A percentile compares a stretch with the other conserved stretches of the same genome.
Evolutionary conservation across 2,888 invertebrate genomes (phyloP).

Genomic region (Muscina levida): DNA sequence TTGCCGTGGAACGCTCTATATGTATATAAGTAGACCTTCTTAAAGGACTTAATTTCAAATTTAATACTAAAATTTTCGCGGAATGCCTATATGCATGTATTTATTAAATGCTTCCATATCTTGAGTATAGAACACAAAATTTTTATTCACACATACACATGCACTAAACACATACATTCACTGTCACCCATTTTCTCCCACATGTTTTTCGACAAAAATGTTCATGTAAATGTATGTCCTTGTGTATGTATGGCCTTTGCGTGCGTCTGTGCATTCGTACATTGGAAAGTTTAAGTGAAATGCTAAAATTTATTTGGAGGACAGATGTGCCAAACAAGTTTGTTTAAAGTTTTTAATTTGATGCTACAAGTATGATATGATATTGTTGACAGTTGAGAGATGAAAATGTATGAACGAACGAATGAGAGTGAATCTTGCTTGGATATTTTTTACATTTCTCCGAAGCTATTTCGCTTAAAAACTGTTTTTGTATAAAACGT

Average conservation of each 20-base stretch:
- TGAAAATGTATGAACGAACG: neutral
- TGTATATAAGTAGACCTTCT: no score
- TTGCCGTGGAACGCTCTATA: no score
- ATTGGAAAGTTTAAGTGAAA: neutral
- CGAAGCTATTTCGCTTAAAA: no score
- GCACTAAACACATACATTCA: neutral
- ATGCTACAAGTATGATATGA: neutral
- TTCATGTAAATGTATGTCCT: constrained; percentile 71
- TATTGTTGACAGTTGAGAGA: neutral
- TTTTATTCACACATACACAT: neutral
- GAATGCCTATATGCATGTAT: no score
- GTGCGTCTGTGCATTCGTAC: neutral
- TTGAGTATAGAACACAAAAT: neutral
- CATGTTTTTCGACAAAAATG: neutral
- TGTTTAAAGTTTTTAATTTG: constrained; percentile 4
- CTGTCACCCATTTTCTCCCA: no score
- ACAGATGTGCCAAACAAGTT: constrained; percentile 11
- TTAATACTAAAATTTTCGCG: no score
- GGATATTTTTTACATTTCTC: no score
- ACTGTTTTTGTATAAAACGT: no score
- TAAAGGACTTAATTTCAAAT: no score
- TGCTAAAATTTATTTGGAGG: neutral
- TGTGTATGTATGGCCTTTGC: constrained; percentile 70
- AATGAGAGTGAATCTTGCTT: no score
- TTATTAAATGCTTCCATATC: constrained; percentile 3